phyloP scores from a whole-genome alignment of 2,113 vertebrate species.

The Aspidoscelis tigris region DNA sequence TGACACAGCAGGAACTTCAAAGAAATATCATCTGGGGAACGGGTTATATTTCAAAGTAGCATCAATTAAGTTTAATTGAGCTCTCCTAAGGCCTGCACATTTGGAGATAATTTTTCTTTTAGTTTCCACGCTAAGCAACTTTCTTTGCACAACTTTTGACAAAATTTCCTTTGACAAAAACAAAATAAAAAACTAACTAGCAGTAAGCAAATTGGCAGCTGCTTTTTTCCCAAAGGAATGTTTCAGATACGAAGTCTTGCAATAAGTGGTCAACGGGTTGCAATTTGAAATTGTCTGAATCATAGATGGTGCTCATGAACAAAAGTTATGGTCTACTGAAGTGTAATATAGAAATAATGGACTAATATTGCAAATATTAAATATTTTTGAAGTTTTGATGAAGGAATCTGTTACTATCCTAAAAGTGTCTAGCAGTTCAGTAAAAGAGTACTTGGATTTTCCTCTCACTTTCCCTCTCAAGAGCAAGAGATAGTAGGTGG shows the following conservation, averaged over 20 bases:
- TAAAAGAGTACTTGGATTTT: too few relatives aligned
- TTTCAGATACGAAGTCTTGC: not conserved
- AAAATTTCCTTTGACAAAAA: not conserved
- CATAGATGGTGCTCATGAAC: not conserved
- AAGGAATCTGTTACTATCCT: too few relatives aligned
- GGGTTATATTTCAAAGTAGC: conserved; percentile 25
- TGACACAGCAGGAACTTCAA: conserved; percentile 23
- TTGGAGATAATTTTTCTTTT: conserved; percentile 28
- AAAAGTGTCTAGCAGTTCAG: too few relatives aligned
- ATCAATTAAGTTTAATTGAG: conserved; percentile 40
- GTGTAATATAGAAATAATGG: not conserved
- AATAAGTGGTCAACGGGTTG: not conserved
- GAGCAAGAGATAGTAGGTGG: too few relatives aligned
- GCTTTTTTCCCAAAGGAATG: not conserved
- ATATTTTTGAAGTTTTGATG: not conserved
- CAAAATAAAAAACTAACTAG: not conserved
- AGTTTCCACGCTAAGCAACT: conserved; percentile 14
- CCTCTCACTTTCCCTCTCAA: too few relatives aligned
- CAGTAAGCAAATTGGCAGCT: not conserved
- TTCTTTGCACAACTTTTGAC: not conserved
- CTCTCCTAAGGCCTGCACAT: conserved; percentile 2
- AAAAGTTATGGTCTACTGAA: not conserved
- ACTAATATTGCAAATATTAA: not conserved
- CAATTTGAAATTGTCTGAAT: not conserved
- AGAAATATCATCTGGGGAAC: conserved; percentile 12